Evolutionary conservation across 1,140 invertebrate genomes (phyloP), one percentile per base, ranked within the genome.

Genomic region (Zaprionus vittiger): DNA sequence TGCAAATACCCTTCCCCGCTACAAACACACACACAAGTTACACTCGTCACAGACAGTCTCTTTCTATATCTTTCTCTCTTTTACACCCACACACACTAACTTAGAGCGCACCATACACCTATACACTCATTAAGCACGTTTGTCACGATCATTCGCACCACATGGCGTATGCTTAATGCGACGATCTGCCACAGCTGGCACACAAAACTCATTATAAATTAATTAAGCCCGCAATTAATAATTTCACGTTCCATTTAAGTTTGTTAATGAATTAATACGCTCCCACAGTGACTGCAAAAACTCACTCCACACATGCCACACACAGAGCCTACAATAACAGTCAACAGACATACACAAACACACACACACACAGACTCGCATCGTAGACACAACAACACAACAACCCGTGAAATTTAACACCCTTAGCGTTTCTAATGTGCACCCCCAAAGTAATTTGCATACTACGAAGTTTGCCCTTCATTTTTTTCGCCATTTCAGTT

Each of bases 231-330:
- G 72, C 85, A 90, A 89, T 89, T 90, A 89, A 90, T 90, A 89
- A 84, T 89, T 90, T 81, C 78, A 89, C 84, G 79, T 90, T 75
- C 81, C 87, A 89, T 90, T 89, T 90, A 81, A 84, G 78, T 90
- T 90, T 75, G 81, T 81, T 76, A 78, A 83, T 83, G 67, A 78
- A 87, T 86, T 83, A 86, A 80, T 80, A 77, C 73, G 74, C 62
- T 63, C 34, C n/a, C 64, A 69, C 64, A 67, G 63, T 57, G 38
- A 54, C 55, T 68, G 69, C 63, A 84, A 70, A 81, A 54, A 82
- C 79, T 59, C n/a, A 54, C 37, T 4, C 15, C 71, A 81, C 60
- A 52, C 49, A 66, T 28, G 22, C n/a, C 63, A 49, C 54, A 56
- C 22, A 55, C 49, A 55, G 17, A 15, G 63, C 60, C 57, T 67